Percentiles rank a stretch among this genome's conserved stretches.
Evolutionary conservation across 2,888 invertebrate genomes (phyloP).

Genomic region (Resseliella maxima): DNA sequence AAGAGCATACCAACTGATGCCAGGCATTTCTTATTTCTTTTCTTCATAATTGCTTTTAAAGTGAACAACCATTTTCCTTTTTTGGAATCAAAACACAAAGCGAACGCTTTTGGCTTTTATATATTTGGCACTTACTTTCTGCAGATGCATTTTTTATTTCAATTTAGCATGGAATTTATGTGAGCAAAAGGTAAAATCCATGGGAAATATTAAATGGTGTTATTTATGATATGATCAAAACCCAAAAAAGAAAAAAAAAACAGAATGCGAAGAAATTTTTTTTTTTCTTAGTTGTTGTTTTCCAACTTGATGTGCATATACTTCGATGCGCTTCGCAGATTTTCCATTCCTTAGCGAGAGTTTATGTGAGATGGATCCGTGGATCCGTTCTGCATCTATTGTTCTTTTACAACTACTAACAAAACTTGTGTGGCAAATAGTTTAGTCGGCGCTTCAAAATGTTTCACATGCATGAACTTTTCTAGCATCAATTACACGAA

Average conservation of each 20-base stretch:
- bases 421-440: neutral
- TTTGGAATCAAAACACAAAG: neutral
- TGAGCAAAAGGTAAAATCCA: neutral
- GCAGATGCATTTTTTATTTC: constrained; percentile 22
- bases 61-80: neutral
- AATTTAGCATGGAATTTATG: neutral
- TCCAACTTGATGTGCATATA: neutral
- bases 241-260: neutral
- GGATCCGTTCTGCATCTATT: constrained; percentile 37
- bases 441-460: no score
- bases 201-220: neutral
- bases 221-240: constrained; percentile 22
- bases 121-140: neutral
- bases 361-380: constrained; percentile 42
- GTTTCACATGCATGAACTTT: neutral
- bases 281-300: neutral
- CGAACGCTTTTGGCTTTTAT: neutral
- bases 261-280: neutral
- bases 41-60: constrained; percentile 24
- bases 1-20: neutral
- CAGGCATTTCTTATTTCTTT: no score
- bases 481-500: neutral
- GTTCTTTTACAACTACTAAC: neutral
- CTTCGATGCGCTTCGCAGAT: neutral
- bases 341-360: neutral